These are phyloP conservation scores for Synaphobranchus kaupii DNA, from an alignment of 2,797 vertebrate genomes.

Conservation along the genomic window DNA sequence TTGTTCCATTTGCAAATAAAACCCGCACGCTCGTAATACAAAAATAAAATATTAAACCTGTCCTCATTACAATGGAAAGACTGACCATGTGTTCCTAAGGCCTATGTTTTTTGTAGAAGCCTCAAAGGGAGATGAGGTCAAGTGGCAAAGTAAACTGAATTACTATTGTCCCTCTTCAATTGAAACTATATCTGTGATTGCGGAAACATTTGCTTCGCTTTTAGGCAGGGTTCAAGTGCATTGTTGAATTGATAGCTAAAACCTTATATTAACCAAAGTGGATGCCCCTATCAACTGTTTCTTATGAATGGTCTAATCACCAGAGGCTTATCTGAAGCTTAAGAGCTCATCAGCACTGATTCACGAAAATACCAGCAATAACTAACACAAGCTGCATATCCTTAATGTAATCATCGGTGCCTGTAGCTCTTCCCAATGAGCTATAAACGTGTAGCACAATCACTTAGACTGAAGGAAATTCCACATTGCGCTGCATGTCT, in stretches of 20 bases:
- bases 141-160: constrained; percentile 8
- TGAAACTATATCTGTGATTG: constrained; percentile 14
- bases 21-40: not conserved
- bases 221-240: not conserved
- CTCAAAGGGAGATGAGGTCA: not conserved
- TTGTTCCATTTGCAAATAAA: not conserved
- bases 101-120: not conserved
- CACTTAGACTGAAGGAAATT: not conserved
- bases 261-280: constrained; percentile 45
- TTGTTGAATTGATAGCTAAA: constrained; percentile 36
- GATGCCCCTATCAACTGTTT: constrained; percentile 47
- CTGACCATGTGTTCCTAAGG: not conserved
- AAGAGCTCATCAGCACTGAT: constrained; percentile 48
- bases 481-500: not conserved
- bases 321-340: constrained; percentile 33
- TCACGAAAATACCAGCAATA: constrained; percentile 40
- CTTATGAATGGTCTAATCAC: constrained; percentile 58
- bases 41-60: not conserved
- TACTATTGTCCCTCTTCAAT: constrained; percentile 14
- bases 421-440: not conserved
- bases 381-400: constrained; percentile 25
- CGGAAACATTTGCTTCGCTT: not conserved
- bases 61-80: not conserved
- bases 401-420: constrained; percentile 28
- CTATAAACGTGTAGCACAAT: not conserved